These are phyloP conservation scores for Aphidius ervi DNA, from an alignment of 1,140 invertebrate species.

Conservation along the genomic window DNA sequence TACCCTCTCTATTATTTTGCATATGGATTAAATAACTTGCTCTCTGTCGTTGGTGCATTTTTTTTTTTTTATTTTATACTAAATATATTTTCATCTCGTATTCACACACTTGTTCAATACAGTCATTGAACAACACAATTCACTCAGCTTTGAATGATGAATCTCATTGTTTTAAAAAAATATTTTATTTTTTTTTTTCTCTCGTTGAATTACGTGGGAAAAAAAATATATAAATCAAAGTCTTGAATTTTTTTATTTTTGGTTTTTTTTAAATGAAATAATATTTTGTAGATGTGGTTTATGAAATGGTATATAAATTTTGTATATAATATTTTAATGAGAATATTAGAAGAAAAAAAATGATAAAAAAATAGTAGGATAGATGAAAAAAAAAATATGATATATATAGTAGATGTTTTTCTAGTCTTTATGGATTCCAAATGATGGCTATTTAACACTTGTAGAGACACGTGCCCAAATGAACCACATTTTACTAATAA, in stretches of 20 bases:
- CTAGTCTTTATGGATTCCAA: constrained; percentile 31
- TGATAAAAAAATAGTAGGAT: not conserved
- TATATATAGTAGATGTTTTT: constrained; percentile 11
- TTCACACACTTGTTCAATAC: constrained; percentile 13
- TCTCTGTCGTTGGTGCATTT: not conserved
- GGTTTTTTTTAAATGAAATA: too few relatives aligned
- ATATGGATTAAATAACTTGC: too few relatives aligned
- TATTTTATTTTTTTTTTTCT: constrained; percentile 10
- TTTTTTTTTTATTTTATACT: too few relatives aligned
- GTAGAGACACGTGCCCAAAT: constrained; percentile 42
- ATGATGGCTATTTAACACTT: constrained; percentile 40
- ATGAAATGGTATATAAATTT: constrained; percentile 3
- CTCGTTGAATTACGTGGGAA: constrained; percentile 17
- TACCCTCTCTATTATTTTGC: too few relatives aligned
- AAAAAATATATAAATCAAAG: not conserved
- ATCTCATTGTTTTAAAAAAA: not conserved
- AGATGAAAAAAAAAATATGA: not conserved
- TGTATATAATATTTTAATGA: not conserved
- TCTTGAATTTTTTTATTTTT: not conserved
- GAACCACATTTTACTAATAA: constrained; percentile 39
- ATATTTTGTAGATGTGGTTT: too few relatives aligned
- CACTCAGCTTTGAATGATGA: not conserved
- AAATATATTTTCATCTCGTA: not conserved
- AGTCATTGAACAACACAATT: not conserved
- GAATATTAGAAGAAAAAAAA: not conserved